Base-by-base conservation (phyloP, 2,888 invertebrate genomes). In the Eristalis pertinax region DNA sequence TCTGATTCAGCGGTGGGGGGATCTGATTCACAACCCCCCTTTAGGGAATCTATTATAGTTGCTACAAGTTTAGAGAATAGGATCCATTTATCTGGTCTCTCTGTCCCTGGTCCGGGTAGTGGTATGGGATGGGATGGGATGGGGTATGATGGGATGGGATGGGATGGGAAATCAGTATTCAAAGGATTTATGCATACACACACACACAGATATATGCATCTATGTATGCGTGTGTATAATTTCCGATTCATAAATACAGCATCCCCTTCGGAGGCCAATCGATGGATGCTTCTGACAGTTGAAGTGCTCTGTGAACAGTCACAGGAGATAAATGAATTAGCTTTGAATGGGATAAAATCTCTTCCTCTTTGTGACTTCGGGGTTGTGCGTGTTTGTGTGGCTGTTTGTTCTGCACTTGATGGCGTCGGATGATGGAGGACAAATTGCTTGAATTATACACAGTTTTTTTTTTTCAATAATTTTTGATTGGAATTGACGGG, bases 241-340 rank as follows among this genome's bases (percentile, higher is more conserved):
- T 43, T 43, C 43, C 43, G 43, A 43, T 43, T 43, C 43, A 43
- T n/a, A 43, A 43, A 4, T 19, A 19, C 19, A 50, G 50, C 50
- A 50, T 7, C 19, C 19, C 50, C 19, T 19, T 19, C 1, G 19
- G 19, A 19, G 19, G 50, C 60, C 60, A 60, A 26, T 60, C 60
- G 60, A 60, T 60, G 60, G 26, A 19, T 60, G 60, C 60, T 26
- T 60, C 24, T 60, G 60, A 60, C 60, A 60, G 60, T 29, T 19
- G 60, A 24, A 60, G 60, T 60, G 60, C 26, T 11, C 26, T 60
- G 26, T 60, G 60, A 29, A 60, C 26, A 60, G 24, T 60, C 11
- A 50, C 8, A 60, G 60, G 26, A 60, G 60, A 60, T 60, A 60
- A 60, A 29, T 60, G 60, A 60, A 60, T 60, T 60, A 60, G 26